These are phyloP conservation scores for Sinosuthora webbiana DNA, from an alignment of 2,113 vertebrate genomes.

Conservation along the genomic window DNA sequence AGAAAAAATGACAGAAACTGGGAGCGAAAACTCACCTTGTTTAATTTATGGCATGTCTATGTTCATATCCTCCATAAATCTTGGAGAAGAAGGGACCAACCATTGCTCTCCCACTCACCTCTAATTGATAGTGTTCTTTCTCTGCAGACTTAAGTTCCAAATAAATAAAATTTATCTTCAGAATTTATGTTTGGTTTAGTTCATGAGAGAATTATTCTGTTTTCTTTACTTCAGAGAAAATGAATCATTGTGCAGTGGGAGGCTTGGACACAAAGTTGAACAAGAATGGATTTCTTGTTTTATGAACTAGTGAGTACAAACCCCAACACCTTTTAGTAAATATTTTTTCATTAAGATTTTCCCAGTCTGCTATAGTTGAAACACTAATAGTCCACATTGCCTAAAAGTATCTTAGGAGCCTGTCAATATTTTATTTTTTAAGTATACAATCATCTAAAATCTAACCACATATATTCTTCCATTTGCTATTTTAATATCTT, in stretches of 20 bases:
- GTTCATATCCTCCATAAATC: background rate
- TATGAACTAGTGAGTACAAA: background rate
- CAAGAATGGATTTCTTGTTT: background rate
- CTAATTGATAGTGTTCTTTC: background rate
- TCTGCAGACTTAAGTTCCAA: background rate
- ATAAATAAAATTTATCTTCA: slow-evolving; percentile 3
- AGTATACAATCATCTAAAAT: background rate
- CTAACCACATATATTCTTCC: background rate
- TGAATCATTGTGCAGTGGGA: background rate
- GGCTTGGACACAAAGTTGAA: background rate
- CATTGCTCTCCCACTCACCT: background rate
- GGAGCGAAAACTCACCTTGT: background rate
- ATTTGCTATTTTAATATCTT: background rate
- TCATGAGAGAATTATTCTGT: background rate
- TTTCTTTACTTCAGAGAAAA: slow-evolving; percentile 5
- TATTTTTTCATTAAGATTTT: background rate
- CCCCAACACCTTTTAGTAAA: background rate
- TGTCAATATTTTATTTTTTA: background rate
- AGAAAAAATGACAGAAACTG: slow-evolving; percentile 3
- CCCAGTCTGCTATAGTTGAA: background rate
- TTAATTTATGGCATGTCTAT: background rate
- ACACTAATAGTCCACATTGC: background rate
- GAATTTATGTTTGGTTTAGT: slow-evolving; percentile 8
- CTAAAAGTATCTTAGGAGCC: background rate
- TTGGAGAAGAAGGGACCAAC: background rate